These are phyloP conservation scores for Choristoneura rosaceana DNA, from an alignment of 2,888 invertebrate genomes.

Conservation along the genomic window DNA sequence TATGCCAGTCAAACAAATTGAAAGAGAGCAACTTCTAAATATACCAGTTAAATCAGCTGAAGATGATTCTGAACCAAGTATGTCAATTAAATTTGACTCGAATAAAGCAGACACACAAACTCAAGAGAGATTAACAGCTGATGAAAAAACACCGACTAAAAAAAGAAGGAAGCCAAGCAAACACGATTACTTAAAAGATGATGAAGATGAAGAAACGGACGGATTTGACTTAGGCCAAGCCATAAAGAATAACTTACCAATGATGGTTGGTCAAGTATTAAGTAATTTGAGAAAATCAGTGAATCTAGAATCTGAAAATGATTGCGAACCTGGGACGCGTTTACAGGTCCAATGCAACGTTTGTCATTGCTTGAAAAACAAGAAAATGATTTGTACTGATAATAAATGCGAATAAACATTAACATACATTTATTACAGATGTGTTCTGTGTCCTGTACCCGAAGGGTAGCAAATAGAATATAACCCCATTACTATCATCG, in stretches of 20 bases:
- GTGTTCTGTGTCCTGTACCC: too few relatives aligned
- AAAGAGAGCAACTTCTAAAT: not conserved
- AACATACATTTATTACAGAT: too few relatives aligned
- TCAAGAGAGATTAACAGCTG: not conserved
- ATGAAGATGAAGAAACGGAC: not conserved
- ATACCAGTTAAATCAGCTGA: not conserved
- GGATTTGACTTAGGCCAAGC: not conserved
- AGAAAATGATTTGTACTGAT: slow-evolving; percentile 65
- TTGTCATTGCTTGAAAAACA: slow-evolving; percentile 69
- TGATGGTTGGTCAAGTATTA: not conserved
- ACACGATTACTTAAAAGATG: not conserved
- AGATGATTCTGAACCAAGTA: not conserved
- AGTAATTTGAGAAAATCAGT: slow-evolving; percentile 51
- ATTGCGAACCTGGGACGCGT: slow-evolving; percentile 59
- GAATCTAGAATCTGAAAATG: slow-evolving; percentile 48
- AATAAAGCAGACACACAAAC: not conserved
- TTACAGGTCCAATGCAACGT: slow-evolving; percentile 57
- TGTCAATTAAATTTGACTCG: not conserved
- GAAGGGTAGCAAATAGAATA: too few relatives aligned
- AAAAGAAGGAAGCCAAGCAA: not conserved
- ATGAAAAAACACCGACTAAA: not conserved
- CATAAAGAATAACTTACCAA: slow-evolving; percentile 2
- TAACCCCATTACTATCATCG: too few relatives aligned
- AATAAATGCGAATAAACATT: slow-evolving; percentile 55
- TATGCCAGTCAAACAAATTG: not conserved